Percentiles rank a stretch among this genome's conserved stretches.
Conservation (phyloP, 2,113 vertebrate genomes). For the Chinchilla lanigera region DNA sequence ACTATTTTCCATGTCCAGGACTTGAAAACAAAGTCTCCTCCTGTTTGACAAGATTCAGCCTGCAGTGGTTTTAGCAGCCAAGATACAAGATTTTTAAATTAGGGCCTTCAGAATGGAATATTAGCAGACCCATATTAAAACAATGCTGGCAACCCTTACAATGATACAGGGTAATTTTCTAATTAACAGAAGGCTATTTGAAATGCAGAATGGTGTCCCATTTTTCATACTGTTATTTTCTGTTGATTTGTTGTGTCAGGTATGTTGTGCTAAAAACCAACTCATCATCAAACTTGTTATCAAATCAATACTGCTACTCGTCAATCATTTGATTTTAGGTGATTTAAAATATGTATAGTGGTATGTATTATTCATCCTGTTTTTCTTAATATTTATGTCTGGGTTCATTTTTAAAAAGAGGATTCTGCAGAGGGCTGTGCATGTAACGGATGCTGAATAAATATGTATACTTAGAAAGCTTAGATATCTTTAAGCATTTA, state of each 20-base stretch:
- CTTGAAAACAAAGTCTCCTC: conserved; percentile 68
- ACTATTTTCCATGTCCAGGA: conserved; percentile 51
- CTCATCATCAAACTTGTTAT: neutral
- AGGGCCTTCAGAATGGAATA: conserved; percentile 63
- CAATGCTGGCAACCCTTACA: conserved; percentile 28
- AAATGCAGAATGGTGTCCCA: conserved; percentile 44
- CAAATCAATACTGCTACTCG: neutral
- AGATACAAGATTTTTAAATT: conserved; percentile 76
- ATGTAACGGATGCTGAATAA: neutral
- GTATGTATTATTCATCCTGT: neutral
- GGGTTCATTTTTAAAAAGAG: neutral
- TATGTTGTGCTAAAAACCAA: neutral
- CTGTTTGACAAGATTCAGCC: conserved; percentile 74
- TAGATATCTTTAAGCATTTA: neutral
- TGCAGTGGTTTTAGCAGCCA: conserved; percentile 77
- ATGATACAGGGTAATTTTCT: conserved; percentile 68
- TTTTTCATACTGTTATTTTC: conserved; percentile 61
- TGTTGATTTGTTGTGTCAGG: neutral
- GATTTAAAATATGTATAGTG: neutral
- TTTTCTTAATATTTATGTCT: conserved; percentile 35
- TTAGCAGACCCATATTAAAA: conserved; percentile 61
- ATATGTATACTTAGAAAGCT: neutral
- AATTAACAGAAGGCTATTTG: conserved; percentile 51
- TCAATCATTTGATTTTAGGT: conserved; percentile 1
- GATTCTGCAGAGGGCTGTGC: neutral